Conservation (phyloP, 2,113 vertebrate genomes). For the Nothocercus julius region DNA sequence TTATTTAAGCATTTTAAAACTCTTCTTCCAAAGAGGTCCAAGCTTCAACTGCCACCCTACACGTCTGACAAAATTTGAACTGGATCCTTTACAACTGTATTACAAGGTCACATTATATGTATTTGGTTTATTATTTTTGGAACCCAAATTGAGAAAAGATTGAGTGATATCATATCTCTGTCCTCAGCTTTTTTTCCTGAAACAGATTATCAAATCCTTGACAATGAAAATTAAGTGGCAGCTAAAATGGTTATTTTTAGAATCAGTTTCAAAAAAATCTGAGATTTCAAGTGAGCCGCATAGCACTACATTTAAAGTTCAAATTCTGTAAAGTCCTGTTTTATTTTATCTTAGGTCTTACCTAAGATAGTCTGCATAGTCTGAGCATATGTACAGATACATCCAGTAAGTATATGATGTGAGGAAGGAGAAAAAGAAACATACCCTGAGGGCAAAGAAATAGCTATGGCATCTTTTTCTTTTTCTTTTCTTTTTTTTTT, state of each 20-base stretch:
- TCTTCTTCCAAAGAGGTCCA: background rate
- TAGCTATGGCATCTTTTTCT: background rate
- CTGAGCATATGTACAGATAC: background rate
- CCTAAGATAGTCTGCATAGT: background rate
- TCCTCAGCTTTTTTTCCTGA: background rate
- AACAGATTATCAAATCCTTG: background rate
- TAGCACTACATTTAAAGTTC: background rate
- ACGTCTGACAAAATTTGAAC: background rate
- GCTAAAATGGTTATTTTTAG: conserved; percentile 18
- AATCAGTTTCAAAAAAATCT: background rate
- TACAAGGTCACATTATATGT: background rate
- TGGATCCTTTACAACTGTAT: background rate
- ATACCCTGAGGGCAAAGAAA: background rate
- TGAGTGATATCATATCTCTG: background rate
- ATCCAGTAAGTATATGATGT: background rate
- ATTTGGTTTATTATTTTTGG: background rate
- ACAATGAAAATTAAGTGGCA: conserved; percentile 13
- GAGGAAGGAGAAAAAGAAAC: background rate
- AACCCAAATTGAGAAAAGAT: background rate
- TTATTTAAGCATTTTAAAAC: background rate
- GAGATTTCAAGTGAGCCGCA: background rate
- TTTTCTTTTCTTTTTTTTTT: background rate
- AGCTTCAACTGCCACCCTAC: background rate
- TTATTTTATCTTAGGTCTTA: background rate
- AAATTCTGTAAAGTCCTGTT: background rate